Percentiles rank a stretch among this genome's conserved stretches.
These are phyloP conservation scores for Neostethus bicornis DNA, from an alignment of 2,797 vertebrate species.

Conservation along the genomic window DNA sequence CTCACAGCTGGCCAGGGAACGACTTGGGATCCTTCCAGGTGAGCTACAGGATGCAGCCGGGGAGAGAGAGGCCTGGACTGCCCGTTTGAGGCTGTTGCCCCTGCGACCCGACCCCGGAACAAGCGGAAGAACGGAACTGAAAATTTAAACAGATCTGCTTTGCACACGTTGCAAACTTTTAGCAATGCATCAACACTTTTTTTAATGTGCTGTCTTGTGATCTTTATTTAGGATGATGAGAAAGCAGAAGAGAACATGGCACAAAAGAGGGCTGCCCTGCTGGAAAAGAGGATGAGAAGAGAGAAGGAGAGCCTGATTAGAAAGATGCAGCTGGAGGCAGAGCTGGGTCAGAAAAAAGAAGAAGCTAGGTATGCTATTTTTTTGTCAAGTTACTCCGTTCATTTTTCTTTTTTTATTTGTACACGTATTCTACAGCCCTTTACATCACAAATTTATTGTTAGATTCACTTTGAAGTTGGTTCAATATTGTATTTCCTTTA, in stretches of 20 bases:
- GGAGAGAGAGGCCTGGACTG: no score
- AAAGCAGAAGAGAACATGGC: constrained; percentile 95
- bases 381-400: neutral
- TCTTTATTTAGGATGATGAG: constrained; percentile 86
- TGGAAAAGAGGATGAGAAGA: constrained; percentile 94
- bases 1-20: no score
- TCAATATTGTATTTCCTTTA: neutral
- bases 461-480: neutral
- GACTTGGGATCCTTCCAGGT: no score
- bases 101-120: no score
- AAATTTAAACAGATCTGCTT: no score
- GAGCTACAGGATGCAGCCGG: no score
- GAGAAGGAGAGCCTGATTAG: constrained; percentile 92
- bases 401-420: neutral
- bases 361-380: constrained; percentile 84
- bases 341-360: constrained; percentile 93
- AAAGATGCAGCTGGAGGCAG: constrained; percentile 91
- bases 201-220: neutral
- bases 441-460: neutral
- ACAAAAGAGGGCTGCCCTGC: constrained; percentile 89
- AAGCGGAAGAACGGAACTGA: no score
- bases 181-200: neutral
- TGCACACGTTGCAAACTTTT: no score
- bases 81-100: no score
- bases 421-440: no score